Conservation (phyloP, 2,888 invertebrate genomes). For the Lamellibrachia satsuma region DNA sequence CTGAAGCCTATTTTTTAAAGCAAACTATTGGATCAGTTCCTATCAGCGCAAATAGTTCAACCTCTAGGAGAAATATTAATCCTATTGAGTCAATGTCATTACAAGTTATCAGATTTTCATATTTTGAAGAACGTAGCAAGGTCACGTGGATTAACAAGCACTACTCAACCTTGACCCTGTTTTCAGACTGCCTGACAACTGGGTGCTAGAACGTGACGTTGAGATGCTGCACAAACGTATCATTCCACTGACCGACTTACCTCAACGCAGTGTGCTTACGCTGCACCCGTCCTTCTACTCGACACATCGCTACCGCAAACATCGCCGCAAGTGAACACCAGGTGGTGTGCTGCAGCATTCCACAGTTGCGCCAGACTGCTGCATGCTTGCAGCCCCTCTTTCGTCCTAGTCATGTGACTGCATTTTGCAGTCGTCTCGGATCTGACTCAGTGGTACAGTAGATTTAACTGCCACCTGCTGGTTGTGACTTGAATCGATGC, state of each 20-base stretch:
- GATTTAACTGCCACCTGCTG: not conserved
- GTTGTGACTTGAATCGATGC: not conserved
- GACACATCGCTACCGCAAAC: not conserved
- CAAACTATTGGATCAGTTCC: no score
- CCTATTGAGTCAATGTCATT: no score
- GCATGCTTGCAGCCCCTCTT: not conserved
- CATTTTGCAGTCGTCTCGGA: not conserved
- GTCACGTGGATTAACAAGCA: no score
- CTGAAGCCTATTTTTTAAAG: no score
- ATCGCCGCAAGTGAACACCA: conserved; percentile 13
- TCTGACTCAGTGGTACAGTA: not conserved
- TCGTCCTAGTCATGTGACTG: not conserved
- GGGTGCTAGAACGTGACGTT: not conserved
- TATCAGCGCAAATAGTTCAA: no score
- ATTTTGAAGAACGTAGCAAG: no score
- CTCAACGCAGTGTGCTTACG: not conserved
- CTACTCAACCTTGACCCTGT: not conserved
- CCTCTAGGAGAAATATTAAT: no score
- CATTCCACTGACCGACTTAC: conserved; percentile 17
- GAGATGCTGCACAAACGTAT: conserved; percentile 3
- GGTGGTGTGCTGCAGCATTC: not conserved
- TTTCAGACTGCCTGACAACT: conserved; percentile 17
- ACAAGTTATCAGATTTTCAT: no score
- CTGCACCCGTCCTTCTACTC: not conserved
- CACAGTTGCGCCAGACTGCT: not conserved